Conservation (phyloP, 92 coral and sea anemone species). For the Desmophyllum pertusum region DNA sequence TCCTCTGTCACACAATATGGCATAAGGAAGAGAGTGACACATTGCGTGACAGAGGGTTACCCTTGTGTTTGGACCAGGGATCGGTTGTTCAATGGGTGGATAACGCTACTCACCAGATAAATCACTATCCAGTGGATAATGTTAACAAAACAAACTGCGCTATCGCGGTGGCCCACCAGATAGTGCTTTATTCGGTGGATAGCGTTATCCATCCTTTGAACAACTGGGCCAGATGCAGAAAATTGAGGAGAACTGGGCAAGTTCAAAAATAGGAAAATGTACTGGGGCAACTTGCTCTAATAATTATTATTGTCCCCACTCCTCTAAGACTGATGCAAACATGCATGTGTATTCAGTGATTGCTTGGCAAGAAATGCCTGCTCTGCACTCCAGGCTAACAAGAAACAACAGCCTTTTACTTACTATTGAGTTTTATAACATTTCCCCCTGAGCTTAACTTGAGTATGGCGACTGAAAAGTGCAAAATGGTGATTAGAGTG, state of each 20-base stretch:
- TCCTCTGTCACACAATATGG: not conserved
- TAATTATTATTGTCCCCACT: not conserved
- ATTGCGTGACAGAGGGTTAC: not conserved
- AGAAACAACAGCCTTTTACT: constrained; percentile 56
- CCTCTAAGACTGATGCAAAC: not conserved
- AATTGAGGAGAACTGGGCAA: not conserved
- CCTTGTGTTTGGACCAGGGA: not conserved
- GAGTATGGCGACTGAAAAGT: constrained; percentile 90
- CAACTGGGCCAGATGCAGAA: too few relatives aligned
- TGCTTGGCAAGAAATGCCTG: not conserved
- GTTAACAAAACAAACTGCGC: too few relatives aligned
- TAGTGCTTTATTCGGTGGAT: too few relatives aligned
- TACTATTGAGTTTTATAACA: constrained; percentile 93
- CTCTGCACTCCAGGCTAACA: not conserved
- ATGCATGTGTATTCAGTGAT: not conserved
- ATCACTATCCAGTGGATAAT: too few relatives aligned
- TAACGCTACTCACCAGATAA: too few relatives aligned
- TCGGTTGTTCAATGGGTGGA: too few relatives aligned
- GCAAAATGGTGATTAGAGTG: constrained; percentile 56
- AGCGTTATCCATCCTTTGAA: too few relatives aligned
- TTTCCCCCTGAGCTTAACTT: constrained; percentile 97
- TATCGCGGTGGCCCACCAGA: too few relatives aligned
- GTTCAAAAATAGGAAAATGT: not conserved
- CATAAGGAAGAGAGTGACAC: not conserved
- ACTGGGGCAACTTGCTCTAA: not conserved